phyloP scores from a whole-genome alignment of 2,888 invertebrate species.

The Bembecia ichneumoniformis region DNA sequence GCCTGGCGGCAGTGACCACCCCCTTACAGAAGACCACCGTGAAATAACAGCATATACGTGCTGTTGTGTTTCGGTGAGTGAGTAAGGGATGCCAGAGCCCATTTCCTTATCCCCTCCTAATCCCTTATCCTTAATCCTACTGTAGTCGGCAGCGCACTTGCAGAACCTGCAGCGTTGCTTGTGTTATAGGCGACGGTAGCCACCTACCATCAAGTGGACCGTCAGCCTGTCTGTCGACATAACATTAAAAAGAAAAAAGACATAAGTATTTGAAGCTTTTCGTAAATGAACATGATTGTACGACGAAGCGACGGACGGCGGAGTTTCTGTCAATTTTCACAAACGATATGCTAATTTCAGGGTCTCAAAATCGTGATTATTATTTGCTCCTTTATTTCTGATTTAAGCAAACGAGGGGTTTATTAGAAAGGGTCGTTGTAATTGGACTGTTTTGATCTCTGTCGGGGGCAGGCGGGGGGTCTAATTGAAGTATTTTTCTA shows the following conservation, averaged over 20 bases:
- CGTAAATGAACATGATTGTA: constrained; percentile 25
- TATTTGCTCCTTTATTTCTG: constrained; percentile 50
- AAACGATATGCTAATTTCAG: constrained; percentile 62
- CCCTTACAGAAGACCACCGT: too few relatives aligned
- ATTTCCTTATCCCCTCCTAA: too few relatives aligned
- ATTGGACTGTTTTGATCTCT: constrained; percentile 65
- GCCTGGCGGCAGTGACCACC: too few relatives aligned
- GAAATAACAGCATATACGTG: too few relatives aligned
- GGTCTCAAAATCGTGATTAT: constrained; percentile 55
- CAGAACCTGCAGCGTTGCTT: too few relatives aligned
- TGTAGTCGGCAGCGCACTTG: too few relatives aligned
- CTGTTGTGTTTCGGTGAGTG: too few relatives aligned
- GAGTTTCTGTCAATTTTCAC: constrained; percentile 61
- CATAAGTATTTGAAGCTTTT: constrained; percentile 17
- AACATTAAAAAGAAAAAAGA: constrained; percentile 1
- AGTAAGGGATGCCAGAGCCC: too few relatives aligned
- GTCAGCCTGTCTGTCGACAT: too few relatives aligned
- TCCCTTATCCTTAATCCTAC: too few relatives aligned
- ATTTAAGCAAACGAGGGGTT: constrained; percentile 52
- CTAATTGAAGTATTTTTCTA: constrained; percentile 63
- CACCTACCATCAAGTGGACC: too few relatives aligned
- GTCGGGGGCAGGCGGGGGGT: constrained; percentile 13
- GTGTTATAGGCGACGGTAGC: too few relatives aligned
- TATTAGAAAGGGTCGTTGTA: constrained; percentile 59
- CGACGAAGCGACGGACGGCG: constrained; percentile 38